Percentiles rank a stretch among this genome's conserved stretches.
Conservation (phyloP, 2,888 invertebrate genomes). For the Tromatobia lineatoria region DNA sequence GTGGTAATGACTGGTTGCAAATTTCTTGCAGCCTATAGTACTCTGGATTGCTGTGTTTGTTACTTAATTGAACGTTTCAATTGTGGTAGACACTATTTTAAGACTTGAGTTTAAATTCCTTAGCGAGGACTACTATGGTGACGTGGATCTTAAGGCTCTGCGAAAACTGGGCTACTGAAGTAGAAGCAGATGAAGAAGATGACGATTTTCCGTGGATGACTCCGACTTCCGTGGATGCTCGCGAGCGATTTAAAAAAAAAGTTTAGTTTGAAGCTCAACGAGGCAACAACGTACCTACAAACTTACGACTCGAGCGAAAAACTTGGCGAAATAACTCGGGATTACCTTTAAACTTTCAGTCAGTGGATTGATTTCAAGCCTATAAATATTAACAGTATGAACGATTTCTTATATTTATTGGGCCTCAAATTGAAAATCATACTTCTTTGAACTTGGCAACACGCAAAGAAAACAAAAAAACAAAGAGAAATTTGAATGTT, state of each 20-base stretch:
- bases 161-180: constrained; percentile 92
- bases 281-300: constrained; percentile 52
- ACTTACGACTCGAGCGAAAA: constrained; percentile 43
- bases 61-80: constrained; percentile 7
- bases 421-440: background rate
- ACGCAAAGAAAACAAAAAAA: background rate
- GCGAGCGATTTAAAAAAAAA: constrained; percentile 5
- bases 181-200: constrained; percentile 67
- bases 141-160: constrained; percentile 94
- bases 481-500: constrained; percentile 13
- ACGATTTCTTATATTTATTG: background rate
- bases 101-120: constrained; percentile 67
- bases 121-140: constrained; percentile 97
- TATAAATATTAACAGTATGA: background rate
- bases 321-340: constrained; percentile 18
- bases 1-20: background rate
- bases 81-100: constrained; percentile 36
- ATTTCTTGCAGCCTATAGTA: constrained; percentile 9
- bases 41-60: constrained; percentile 29
- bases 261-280: constrained; percentile 29
- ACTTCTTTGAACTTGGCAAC: background rate
- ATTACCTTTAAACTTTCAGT: constrained; percentile 24
- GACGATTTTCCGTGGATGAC: constrained; percentile 51
- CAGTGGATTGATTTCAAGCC: constrained; percentile 18
- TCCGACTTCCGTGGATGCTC: constrained; percentile 26